phyloP scores from a whole-genome alignment of 2,888 invertebrate species.

The Clepsis dumicolana region DNA sequence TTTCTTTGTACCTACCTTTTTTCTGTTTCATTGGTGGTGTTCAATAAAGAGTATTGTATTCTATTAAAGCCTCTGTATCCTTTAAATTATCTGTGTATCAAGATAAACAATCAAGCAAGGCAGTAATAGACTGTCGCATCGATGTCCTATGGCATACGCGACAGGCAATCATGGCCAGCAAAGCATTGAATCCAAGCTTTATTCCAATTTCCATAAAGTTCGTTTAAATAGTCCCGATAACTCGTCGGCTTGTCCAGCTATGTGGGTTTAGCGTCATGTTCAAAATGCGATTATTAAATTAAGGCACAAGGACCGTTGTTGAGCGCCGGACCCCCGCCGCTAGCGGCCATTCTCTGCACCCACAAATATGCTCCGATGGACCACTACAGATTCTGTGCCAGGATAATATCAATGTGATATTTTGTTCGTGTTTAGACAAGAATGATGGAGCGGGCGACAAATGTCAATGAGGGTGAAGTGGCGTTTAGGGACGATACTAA shows the following conservation, averaged over 20 bases:
- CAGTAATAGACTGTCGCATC: constrained; percentile 47
- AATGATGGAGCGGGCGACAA: constrained; percentile 53
- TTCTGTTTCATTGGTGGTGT: too few relatives aligned
- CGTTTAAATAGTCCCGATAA: constrained; percentile 13
- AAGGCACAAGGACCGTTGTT: constrained; percentile 62
- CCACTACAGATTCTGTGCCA: constrained; percentile 55
- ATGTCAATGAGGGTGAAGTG: constrained; percentile 42
- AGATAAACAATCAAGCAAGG: constrained; percentile 51
- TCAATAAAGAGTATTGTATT: too few relatives aligned
- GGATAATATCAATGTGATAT: constrained; percentile 55
- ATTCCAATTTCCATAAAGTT: constrained; percentile 25
- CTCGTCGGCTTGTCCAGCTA: constrained; percentile 27
- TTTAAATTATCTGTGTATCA: constrained; percentile 47
- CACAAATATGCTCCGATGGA: constrained; percentile 59
- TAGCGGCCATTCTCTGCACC: constrained; percentile 59
- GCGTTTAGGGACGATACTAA: constrained; percentile 30
- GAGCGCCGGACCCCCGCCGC: constrained; percentile 66
- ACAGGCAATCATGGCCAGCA: constrained; percentile 16
- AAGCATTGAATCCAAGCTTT: constrained; percentile 32
- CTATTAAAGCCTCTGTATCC: constrained; percentile 33
- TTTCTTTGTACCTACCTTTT: too few relatives aligned
- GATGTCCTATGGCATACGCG: constrained; percentile 34
- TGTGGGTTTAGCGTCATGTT: constrained; percentile 51
- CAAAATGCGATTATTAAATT: constrained; percentile 76
- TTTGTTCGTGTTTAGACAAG: constrained; percentile 62